Evolutionary conservation across 2,888 invertebrate species (phyloP).

Genomic region (Entomobrya proxima): DNA sequence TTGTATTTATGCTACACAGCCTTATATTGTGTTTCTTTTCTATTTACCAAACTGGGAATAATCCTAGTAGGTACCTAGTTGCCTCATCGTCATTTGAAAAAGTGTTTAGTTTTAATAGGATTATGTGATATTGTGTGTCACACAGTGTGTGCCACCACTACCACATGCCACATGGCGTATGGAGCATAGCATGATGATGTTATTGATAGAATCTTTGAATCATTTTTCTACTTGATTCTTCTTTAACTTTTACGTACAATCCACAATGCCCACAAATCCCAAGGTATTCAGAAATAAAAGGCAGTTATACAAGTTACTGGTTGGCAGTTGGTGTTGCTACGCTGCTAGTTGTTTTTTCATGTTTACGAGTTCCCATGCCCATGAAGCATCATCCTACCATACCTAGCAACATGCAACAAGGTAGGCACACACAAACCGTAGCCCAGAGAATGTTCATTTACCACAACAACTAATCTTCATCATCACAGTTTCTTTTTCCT

Average conservation of each 20-base stretch:
- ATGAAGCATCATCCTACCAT: neutral
- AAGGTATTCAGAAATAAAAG: slow-evolving; percentile 1
- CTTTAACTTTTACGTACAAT: neutral
- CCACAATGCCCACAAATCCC: neutral
- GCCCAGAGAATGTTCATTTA: slow-evolving; percentile 17
- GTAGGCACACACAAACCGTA: neutral
- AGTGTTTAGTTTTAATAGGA: neutral
- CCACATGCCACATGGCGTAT: slow-evolving; percentile 25
- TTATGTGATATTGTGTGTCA: neutral
- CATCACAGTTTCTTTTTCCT: slow-evolving; percentile 16
- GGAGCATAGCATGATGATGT: slow-evolving; percentile 18
- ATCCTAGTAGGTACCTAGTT: neutral
- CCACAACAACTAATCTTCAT: slow-evolving; percentile 13
- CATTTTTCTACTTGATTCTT: neutral
- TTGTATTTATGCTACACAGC: no score
- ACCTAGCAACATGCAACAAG: neutral
- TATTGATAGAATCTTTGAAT: slow-evolving; percentile 34
- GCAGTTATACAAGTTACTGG: slow-evolving; percentile 19
- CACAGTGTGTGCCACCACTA: no score
- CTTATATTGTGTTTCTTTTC: no score
- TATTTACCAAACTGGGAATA: no score
- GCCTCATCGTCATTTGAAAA: neutral
- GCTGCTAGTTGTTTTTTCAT: slow-evolving; percentile 33
- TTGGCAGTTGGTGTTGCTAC: slow-evolving; percentile 11
- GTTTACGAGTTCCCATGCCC: slow-evolving; percentile 22